A percentile compares a stretch with the other conserved stretches of the same genome.
These are phyloP conservation scores for Eriocheir sinensis DNA, from an alignment of 1,140 invertebrate genomes.

Conservation along the genomic window DNA sequence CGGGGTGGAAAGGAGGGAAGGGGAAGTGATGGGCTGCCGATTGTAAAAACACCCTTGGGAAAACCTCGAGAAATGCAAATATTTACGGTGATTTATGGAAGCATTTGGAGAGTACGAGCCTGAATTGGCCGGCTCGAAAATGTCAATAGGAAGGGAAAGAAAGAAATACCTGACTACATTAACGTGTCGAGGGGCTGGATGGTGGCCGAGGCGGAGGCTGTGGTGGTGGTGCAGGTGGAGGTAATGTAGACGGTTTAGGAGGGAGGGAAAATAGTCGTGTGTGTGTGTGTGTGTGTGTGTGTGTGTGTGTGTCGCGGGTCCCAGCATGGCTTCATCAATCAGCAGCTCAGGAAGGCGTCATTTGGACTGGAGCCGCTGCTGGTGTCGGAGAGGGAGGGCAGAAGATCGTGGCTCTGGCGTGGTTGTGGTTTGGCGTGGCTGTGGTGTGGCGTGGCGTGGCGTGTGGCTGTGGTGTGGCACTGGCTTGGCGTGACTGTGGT, in stretches of 20 bases:
- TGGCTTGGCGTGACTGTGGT: too few species aligned
- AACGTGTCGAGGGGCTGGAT: neutral
- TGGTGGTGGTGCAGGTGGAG: neutral
- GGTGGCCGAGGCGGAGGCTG: neutral
- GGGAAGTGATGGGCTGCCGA: neutral
- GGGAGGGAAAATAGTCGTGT: too few species aligned
- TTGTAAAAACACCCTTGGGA: neutral
- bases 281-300: too few species aligned
- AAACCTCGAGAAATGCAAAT: neutral
- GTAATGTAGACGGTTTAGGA: neutral
- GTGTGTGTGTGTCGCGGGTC: too few species aligned
- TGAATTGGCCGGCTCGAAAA: neutral
- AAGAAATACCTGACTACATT: neutral
- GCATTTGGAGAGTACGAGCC: slow-evolving; percentile 13
- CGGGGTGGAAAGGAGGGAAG: neutral
- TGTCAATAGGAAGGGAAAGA: slow-evolving; percentile 1
- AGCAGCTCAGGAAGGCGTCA: neutral
- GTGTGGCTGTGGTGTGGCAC: too few species aligned
- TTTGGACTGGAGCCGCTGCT: neutral
- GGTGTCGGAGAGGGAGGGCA: neutral
- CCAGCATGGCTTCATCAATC: neutral
- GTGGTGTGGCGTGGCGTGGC: too few species aligned
- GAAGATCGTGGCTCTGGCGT: too few species aligned
- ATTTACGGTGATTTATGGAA: neutral
- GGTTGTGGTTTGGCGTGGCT: too few species aligned